phyloP scores from a whole-genome alignment of 2,797 vertebrate genomes.

The Oryzias sinensis region DNA sequence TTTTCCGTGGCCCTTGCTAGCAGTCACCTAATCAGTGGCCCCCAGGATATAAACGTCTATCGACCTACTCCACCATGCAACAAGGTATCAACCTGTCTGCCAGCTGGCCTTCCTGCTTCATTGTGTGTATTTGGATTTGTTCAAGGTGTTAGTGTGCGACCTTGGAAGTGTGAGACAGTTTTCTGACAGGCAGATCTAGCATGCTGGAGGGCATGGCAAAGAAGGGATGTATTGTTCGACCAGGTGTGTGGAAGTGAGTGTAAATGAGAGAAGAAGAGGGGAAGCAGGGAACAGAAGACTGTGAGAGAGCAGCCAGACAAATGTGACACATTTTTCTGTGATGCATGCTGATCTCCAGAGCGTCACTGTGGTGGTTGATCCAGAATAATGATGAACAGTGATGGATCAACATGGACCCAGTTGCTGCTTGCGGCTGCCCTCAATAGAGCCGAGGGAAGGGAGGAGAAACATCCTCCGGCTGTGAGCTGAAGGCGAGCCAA shows the following conservation, averaged over 20 bases:
- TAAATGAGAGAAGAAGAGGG: neutral
- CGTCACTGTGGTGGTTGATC: slow-evolving; percentile 46
- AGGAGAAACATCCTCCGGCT: slow-evolving; percentile 49
- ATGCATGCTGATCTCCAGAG: slow-evolving; percentile 39
- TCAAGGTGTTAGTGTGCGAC: slow-evolving; percentile 26
- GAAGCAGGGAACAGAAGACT: slow-evolving; percentile 6
- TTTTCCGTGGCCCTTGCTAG: slow-evolving; percentile 6
- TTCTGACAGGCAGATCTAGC: slow-evolving; percentile 44
- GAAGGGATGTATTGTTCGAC: slow-evolving; percentile 51
- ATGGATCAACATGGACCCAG: slow-evolving; percentile 57
- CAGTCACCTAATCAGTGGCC: slow-evolving; percentile 44
- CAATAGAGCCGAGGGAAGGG: slow-evolving; percentile 37
- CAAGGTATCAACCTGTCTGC: slow-evolving; percentile 22
- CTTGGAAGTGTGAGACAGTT: slow-evolving; percentile 33
- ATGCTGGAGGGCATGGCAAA: slow-evolving; percentile 55
- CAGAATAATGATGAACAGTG: slow-evolving; percentile 59
- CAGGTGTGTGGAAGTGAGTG: slow-evolving; percentile 38
- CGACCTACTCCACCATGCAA: slow-evolving; percentile 25
- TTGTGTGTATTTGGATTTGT: slow-evolving; percentile 37
- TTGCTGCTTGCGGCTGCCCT: slow-evolving; percentile 53
- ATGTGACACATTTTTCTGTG: slow-evolving; percentile 54
- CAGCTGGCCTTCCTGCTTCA: slow-evolving; percentile 9
- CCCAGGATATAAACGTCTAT: slow-evolving; percentile 39
- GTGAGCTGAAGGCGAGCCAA: slow-evolving; percentile 50
- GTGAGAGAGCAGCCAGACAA: slow-evolving; percentile 26